Conservation (phyloP, 1,140 invertebrate genomes). For the Nasonia longicornis region DNA sequence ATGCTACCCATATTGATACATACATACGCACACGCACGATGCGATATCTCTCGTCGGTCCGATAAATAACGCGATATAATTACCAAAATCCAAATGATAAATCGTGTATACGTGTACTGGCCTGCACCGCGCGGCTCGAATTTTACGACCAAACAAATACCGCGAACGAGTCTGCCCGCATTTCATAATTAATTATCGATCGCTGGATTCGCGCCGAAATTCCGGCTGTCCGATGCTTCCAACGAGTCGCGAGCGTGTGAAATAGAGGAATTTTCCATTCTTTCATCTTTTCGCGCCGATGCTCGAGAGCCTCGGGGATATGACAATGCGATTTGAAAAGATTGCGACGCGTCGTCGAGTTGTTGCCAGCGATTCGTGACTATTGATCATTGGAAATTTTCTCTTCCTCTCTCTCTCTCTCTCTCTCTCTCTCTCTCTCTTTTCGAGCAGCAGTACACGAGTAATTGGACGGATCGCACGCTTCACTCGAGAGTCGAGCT, state of each 20-base stretch:
- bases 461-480: neutral
- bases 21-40: neutral
- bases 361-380: neutral
- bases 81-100: neutral
- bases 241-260: neutral
- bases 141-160: neutral
- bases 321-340: neutral
- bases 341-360: neutral
- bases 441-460: neutral
- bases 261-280: too few relatives aligned
- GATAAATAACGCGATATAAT: slow-evolving; percentile 22
- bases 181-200: neutral
- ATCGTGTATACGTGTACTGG: neutral
- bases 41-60: neutral
- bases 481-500: neutral
- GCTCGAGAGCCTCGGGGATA: neutral
- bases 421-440: neutral
- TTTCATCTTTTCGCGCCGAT: too few relatives aligned
- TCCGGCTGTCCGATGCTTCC: neutral
- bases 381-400: neutral
- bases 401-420: neutral
- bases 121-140: neutral
- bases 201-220: neutral
- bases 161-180: neutral
- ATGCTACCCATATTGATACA: neutral